Base-by-base conservation (phyloP, 2,888 invertebrate genomes). In the Campoletis raptor region DNA sequence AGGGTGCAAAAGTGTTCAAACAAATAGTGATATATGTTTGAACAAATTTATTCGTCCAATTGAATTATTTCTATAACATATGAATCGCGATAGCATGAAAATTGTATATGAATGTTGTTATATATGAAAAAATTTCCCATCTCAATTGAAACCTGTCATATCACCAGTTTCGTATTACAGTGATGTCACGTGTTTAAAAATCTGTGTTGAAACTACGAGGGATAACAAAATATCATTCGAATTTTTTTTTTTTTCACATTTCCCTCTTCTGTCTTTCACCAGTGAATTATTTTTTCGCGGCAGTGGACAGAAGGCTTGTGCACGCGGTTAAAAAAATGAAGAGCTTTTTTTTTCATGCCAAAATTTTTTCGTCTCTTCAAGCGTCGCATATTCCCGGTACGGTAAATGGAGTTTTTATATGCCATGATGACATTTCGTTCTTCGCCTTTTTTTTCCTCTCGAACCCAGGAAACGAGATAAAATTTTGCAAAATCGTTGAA, bases 141-240 rank as follows among this genome's bases (percentile, higher is more conserved):
- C 1, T 18, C n/a, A 69, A 24, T 45, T 21, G 69, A 42, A 45
- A 45, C 0, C 45, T 45, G 42, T 4, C 24, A 45, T 45, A 12
- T 21, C 10, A 45, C 6, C 12, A 45, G 45, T 69, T 36, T 45
- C 24, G 42, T n/a, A 21, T 45, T 12, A 21, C 21, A n/a, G 45
- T 7, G 3, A 48, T 37, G 61, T 73, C 64, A 66, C 21, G n/a
- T 24, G 15, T 57, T 72, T 30, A 36, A 42, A 80, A 72, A 40
- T n/a, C 45, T 72, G 24, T 64, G 48, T 72, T 64, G 61, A 48
- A 64, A 72, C 45, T 72, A 15, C n/a, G 18, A n/a, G 37, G n/a
- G 73, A 36, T 12, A 69, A 10, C n/a, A 42, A 42, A 69, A 42
- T 21, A 69, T 40, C 6, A 42, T 69, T 42, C 15, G 2, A 7